phyloP scores from a whole-genome alignment of 2,113 vertebrate genomes.

The Campylorhamphus procurvoides region DNA sequence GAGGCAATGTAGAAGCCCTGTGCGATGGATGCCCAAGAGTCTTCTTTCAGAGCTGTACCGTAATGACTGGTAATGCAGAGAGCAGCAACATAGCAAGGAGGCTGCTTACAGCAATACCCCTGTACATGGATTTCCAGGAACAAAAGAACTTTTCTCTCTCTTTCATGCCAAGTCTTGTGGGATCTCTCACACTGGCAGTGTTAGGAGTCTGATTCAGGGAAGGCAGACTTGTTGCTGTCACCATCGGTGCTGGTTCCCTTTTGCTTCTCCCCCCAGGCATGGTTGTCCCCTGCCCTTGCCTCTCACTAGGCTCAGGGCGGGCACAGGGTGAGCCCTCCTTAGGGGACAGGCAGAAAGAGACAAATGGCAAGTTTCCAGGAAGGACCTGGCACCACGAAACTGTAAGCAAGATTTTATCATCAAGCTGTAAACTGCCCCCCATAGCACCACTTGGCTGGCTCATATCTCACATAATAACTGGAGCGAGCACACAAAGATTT shows the following conservation, averaged over 20 bases:
- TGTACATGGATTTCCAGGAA: neutral
- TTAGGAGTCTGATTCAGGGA: neutral
- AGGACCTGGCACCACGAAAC: neutral
- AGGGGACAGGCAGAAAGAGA: neutral
- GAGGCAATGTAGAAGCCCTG: neutral
- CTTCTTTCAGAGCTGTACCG: neutral
- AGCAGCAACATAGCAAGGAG: neutral
- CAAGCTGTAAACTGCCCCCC: neutral
- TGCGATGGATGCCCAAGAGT: neutral
- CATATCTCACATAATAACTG: neutral
- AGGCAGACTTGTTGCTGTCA: neutral
- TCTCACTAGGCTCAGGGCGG: neutral
- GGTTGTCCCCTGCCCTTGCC: neutral
- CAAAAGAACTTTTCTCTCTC: neutral
- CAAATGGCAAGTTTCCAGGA: neutral
- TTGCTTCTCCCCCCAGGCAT: fast-evolving
- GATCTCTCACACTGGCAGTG: neutral
- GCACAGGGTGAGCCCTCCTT: neutral
- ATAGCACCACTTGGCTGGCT: neutral
- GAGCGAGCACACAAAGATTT: neutral
- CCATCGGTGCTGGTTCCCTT: fast-evolving
- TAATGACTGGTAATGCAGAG: neutral
- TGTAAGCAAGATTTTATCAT: neutral
- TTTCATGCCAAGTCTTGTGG: neutral
- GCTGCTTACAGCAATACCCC: neutral